A percentile compares a stretch with the other conserved stretches of the same genome.
phyloP scores from a whole-genome alignment of 1,140 invertebrate genomes.

The Oncopodura yosiiana region DNA sequence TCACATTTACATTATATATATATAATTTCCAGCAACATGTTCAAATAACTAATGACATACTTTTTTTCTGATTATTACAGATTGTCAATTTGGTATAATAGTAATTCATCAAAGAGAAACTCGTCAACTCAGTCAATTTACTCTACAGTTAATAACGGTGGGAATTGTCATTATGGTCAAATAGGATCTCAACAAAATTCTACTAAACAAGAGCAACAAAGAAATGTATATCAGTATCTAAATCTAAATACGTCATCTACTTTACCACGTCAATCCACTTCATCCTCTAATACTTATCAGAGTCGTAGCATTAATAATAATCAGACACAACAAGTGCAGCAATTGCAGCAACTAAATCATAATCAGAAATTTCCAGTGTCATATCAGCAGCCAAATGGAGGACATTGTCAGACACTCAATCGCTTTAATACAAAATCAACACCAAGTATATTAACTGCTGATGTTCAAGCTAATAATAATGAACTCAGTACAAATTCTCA shows the following conservation, averaged over 20 bases:
- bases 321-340: not conserved
- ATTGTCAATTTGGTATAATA: slow-evolving; percentile 21
- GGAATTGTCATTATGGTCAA: not conserved
- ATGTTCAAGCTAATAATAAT: not conserved
- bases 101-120: slow-evolving; percentile 7
- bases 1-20: too few relatives aligned
- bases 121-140: slow-evolving; percentile 1
- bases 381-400: too few relatives aligned
- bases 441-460: slow-evolving; percentile 27
- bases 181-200: not conserved
- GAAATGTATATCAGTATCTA: too few relatives aligned
- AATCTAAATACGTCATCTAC: slow-evolving; percentile 15
- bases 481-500: slow-evolving; percentile 9
- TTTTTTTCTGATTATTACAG: slow-evolving; percentile 16
- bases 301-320: not conserved
- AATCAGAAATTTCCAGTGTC: too few relatives aligned
- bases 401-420: too few relatives aligned
- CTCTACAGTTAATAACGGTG: slow-evolving; percentile 1
- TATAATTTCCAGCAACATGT: too few relatives aligned
- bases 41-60: not conserved
- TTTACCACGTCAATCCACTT: slow-evolving; percentile 7
- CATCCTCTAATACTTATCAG: too few relatives aligned
- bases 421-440: slow-evolving; percentile 21
- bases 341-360: not conserved
- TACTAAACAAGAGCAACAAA: too few relatives aligned